These are phyloP conservation scores for Alces alces DNA, from an alignment of 2,113 vertebrate genomes.

Conservation along the genomic window DNA sequence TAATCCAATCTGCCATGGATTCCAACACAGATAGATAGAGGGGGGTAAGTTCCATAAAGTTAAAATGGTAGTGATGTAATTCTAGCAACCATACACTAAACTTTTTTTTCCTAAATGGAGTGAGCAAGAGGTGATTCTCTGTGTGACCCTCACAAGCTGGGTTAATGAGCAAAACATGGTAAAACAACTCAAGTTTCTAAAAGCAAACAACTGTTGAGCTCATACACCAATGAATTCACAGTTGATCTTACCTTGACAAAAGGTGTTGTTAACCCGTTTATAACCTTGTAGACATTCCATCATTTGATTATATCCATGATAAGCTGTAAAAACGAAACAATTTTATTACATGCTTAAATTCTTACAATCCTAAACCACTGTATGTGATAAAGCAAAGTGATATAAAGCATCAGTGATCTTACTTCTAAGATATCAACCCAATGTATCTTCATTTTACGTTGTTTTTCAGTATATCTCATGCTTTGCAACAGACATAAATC, in stretches of 20 bases:
- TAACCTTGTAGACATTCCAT: constrained; percentile 95
- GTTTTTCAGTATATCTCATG: neutral
- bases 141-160: neutral
- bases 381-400: neutral
- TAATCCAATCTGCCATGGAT: neutral
- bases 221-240: neutral
- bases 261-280: constrained; percentile 92
- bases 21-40: neutral
- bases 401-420: neutral
- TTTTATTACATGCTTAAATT: neutral
- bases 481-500: neutral
- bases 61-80: neutral
- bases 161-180: neutral
- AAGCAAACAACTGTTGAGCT: neutral
- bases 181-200: neutral
- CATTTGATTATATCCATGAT: constrained; percentile 83
- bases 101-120: neutral
- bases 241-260: constrained; percentile 90
- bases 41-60: neutral
- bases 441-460: neutral
- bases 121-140: neutral
- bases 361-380: neutral
- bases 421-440: neutral
- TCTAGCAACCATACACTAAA: neutral
- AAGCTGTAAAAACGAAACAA: constrained; percentile 79